Evolutionary conservation across 2,113 vertebrate species (phyloP).

Genomic region (Boulengeromyrus knoepffleri): DNA sequence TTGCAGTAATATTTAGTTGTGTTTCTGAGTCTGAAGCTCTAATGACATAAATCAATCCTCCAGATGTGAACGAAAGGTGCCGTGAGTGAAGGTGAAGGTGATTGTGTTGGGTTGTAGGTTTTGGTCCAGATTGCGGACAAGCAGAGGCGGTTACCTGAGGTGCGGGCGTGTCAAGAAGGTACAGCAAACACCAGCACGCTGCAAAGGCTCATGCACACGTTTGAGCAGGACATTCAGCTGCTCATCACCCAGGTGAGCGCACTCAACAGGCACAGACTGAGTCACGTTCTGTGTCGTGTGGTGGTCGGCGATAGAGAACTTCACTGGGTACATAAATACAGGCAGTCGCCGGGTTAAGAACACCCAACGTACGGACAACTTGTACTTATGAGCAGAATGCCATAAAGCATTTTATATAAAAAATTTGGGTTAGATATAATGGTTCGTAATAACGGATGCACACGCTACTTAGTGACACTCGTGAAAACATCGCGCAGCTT

Average conservation of each 20-base stretch:
- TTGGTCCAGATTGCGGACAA: slow-evolving; percentile 84
- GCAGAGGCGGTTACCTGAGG: slow-evolving; percentile 70
- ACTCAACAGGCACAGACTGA: background rate
- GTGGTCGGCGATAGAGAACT: background rate
- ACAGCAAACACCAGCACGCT: slow-evolving; percentile 70
- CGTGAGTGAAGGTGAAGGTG: background rate
- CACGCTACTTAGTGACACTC: background rate
- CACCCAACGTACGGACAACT: background rate
- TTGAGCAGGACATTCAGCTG: slow-evolving; percentile 87
- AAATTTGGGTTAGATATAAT: background rate
- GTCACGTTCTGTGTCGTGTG: background rate
- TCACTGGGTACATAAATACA: background rate
- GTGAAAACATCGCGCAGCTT: background rate
- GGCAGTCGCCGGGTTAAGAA: background rate
- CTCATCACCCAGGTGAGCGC: slow-evolving; percentile 73
- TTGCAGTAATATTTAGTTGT: background rate
- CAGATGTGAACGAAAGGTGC: background rate
- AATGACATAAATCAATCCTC: background rate
- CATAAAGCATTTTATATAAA: background rate
- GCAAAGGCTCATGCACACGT: slow-evolving; percentile 76
- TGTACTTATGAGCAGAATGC: background rate
- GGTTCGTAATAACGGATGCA: background rate
- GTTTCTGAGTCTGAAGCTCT: background rate
- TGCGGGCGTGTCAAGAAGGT: slow-evolving; percentile 63
- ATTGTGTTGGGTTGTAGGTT: slow-evolving; percentile 47